Percentiles rank a stretch among this genome's conserved stretches.
These are phyloP conservation scores for Diloba caeruleocephala DNA, from an alignment of 2,888 invertebrate genomes.

Conservation along the genomic window DNA sequence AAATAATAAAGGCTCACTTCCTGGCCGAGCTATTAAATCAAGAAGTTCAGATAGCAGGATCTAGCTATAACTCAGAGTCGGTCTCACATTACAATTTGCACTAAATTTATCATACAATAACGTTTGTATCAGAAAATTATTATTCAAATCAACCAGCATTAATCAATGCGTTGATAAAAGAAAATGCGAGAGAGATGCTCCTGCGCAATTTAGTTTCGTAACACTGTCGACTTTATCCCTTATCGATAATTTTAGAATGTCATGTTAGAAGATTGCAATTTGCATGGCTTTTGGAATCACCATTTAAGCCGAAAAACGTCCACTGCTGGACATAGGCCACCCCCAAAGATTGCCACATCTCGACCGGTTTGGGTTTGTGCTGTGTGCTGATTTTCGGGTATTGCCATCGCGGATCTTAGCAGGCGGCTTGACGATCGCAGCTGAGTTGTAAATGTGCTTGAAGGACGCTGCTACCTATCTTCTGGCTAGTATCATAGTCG, in stretches of 20 bases:
- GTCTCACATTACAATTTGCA: conserved; percentile 86
- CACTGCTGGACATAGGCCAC: too few relatives aligned
- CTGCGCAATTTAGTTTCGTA: conserved; percentile 70
- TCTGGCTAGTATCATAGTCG: too few relatives aligned
- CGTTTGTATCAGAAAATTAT: conserved; percentile 88
- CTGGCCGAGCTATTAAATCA: conserved; percentile 52
- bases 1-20: conserved; percentile 49
- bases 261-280: too few relatives aligned
- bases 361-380: too few relatives aligned
- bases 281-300: background rate
- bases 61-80: conserved; percentile 57
- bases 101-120: conserved; percentile 89
- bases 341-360: too few relatives aligned
- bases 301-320: too few relatives aligned
- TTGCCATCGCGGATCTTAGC: too few relatives aligned
- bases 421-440: too few relatives aligned
- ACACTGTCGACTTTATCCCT: conserved; percentile 22
- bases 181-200: conserved; percentile 84
- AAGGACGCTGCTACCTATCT: too few relatives aligned
- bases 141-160: conserved; percentile 88
- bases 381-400: too few relatives aligned
- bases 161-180: conserved; percentile 88
- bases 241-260: conserved; percentile 11
- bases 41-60: conserved; percentile 48
- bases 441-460: too few relatives aligned